Percentiles rank a stretch among this genome's conserved stretches.
Conservation (phyloP, 2,113 vertebrate genomes). For the Urocolius indicus region DNA sequence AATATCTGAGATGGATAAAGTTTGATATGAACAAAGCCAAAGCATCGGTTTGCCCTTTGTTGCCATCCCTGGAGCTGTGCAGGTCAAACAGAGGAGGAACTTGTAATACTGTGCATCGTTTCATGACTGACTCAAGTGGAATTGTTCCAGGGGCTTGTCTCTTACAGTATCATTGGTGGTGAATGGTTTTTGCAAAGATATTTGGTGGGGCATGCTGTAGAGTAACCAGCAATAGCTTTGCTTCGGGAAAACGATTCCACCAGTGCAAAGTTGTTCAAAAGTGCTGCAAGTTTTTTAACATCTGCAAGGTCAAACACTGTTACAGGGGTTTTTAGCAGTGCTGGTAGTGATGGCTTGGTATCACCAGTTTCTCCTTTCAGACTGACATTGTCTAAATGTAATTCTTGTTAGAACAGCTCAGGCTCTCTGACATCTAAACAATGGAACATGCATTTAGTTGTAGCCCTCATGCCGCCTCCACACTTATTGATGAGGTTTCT, state of each 20-base stretch:
- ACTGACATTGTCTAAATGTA: slow-evolving; percentile 8
- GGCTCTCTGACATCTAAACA: slow-evolving; percentile 64
- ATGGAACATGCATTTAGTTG: slow-evolving; percentile 59
- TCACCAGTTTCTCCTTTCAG: not conserved
- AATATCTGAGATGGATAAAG: not conserved
- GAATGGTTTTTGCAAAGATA: not conserved
- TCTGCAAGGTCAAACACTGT: slow-evolving; percentile 34
- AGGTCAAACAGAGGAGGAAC: not conserved
- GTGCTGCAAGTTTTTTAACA: not conserved
- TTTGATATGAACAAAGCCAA: not conserved
- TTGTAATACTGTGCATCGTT: rapidly evolving
- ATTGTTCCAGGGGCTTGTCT: not conserved
- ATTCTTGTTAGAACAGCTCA: slow-evolving; percentile 27
- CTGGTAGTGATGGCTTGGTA: not conserved
- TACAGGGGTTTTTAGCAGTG: not conserved
- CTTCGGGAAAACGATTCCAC: not conserved
- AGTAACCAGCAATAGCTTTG: not conserved
- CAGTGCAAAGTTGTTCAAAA: not conserved
- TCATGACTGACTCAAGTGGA: not conserved
- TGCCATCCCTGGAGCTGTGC: not conserved
- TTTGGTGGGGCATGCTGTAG: not conserved
- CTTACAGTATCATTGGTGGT: not conserved
- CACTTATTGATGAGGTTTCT: not conserved
- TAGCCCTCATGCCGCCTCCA: slow-evolving; percentile 46
- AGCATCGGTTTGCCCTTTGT: not conserved